Evolutionary conservation across 2,113 vertebrate genomes (phyloP).

Genomic region (Phylloscopus whistleri): DNA sequence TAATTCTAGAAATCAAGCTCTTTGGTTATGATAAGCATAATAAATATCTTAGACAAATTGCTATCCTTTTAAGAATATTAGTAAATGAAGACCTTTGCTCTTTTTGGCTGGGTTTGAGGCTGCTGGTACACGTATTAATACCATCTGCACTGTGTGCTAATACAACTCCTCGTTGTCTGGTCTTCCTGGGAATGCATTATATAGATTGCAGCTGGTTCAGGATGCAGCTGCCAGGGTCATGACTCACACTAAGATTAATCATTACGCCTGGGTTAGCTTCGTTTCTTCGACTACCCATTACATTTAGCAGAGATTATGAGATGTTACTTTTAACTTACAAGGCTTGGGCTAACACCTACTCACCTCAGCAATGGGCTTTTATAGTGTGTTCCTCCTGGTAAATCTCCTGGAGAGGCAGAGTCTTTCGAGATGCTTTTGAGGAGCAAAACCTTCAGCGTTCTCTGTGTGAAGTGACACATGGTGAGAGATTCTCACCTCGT

Average conservation of each 20-base stretch:
- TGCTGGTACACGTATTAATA: conserved; percentile 40
- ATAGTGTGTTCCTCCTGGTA: conserved; percentile 33
- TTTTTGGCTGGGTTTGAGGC: conserved; percentile 22
- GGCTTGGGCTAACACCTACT: conserved; percentile 65
- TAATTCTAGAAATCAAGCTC: conserved; percentile 48
- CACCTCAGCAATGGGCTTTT: conserved; percentile 56
- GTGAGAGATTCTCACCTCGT: not conserved
- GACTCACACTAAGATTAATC: conserved; percentile 76
- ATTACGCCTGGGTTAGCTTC: conserved; percentile 73
- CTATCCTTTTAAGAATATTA: conserved; percentile 69
- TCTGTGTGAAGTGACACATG: not conserved
- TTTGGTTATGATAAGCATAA: conserved; percentile 58
- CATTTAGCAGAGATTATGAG: conserved; percentile 74
- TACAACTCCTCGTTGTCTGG: conserved; percentile 69
- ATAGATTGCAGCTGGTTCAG: conserved; percentile 75
- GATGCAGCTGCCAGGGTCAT: conserved; percentile 73
- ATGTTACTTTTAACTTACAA: conserved; percentile 77
- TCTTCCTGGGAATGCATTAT: conserved; percentile 75
- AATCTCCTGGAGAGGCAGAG: conserved; percentile 46
- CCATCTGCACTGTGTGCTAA: conserved; percentile 66
- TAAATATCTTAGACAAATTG: conserved; percentile 54
- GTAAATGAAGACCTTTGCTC: conserved; percentile 63
- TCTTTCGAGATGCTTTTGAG: conserved; percentile 21
- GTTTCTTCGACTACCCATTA: conserved; percentile 73
- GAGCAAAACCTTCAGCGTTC: not conserved